Base-by-base conservation (phyloP, 1,140 invertebrate species). In the Drosophila rufa region DNA sequence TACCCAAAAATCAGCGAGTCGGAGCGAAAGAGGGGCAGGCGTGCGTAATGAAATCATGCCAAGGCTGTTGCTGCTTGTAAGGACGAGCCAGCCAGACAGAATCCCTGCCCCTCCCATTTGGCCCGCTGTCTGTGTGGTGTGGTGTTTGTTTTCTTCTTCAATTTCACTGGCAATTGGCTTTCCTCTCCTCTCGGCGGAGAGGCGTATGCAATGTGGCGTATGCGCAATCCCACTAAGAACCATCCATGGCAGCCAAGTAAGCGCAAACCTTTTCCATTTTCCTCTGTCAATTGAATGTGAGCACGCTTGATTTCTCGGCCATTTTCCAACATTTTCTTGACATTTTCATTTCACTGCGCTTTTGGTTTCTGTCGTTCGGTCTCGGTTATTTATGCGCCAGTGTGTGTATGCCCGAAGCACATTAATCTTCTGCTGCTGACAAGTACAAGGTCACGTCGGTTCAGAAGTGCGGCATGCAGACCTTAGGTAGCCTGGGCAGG, bases 11-110 rank as follows among this genome's bases (percentile, higher is more conserved):
- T 53, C 48, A 61, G 64, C 25, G 47, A 51, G 30, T 68, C 33
- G 65, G 12, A 38, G 30, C 33, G 12, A 38, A 11, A 11, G 38
- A 45, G 68, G 66, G 64, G 53, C 53, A n/a, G 46, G 58, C 48
- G 77, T 71, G 79, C 56, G 82, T 86, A 85, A 85, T 81, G 77
- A 90, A 90, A 89, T 89, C 84, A 90, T 84, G 84, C 84, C 84
- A 89, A 89, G 84, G 84, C 84, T 89, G 80, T 83, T 74, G 56
- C 30, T 17, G 40, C 30, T 67, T 42, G 61, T 67, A 62, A 48
- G 65, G 71, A 58, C 47, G 51, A 61, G 74, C 36, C 36, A 38
- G 36, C 12, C 36, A 38, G 36, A 77, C 73, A 76, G 42, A 56
- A 53, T 65, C 53, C 61, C 47, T 42, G 25, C 11, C 42, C 50